phyloP scores from a whole-genome alignment of 2,113 vertebrate species.

The Ochotona curzoniae region DNA sequence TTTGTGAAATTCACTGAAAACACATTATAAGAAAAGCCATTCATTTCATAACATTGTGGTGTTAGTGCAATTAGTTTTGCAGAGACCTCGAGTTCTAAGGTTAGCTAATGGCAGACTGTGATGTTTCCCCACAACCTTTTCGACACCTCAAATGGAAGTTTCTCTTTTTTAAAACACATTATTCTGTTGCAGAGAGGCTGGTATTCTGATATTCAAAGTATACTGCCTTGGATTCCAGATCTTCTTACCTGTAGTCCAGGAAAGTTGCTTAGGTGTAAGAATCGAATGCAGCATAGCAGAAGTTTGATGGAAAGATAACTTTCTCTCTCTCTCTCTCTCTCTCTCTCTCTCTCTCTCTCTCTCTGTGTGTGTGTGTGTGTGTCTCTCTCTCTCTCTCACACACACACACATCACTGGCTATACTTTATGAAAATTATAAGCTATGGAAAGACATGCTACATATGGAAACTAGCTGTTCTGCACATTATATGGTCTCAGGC shows the following conservation, averaged over 20 bases:
- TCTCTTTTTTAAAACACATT: neutral
- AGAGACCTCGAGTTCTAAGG: neutral
- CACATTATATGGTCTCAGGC: neutral
- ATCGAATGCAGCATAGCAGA: neutral
- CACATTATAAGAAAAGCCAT: neutral
- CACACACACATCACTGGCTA: neutral
- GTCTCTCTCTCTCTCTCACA: no score
- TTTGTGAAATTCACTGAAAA: slow-evolving; percentile 44
- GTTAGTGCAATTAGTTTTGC: neutral
- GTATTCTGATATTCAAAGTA: neutral
- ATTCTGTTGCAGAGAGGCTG: neutral
- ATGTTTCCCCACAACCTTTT: neutral
- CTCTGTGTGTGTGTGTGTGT: no score
- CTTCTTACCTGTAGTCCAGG: neutral
- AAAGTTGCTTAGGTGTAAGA: neutral
- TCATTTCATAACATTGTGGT: neutral
- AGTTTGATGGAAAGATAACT: neutral
- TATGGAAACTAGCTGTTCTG: neutral
- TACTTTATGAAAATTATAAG: neutral
- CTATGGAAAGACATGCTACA: neutral
- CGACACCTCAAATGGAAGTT: slow-evolving; percentile 6
- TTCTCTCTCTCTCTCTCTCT: no score
- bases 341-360: no score
- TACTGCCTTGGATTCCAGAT: neutral
- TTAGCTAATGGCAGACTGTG: neutral